Evolutionary conservation across 92 coral and sea anemone species (phyloP).

Genomic region (Siderastrea siderea): DNA sequence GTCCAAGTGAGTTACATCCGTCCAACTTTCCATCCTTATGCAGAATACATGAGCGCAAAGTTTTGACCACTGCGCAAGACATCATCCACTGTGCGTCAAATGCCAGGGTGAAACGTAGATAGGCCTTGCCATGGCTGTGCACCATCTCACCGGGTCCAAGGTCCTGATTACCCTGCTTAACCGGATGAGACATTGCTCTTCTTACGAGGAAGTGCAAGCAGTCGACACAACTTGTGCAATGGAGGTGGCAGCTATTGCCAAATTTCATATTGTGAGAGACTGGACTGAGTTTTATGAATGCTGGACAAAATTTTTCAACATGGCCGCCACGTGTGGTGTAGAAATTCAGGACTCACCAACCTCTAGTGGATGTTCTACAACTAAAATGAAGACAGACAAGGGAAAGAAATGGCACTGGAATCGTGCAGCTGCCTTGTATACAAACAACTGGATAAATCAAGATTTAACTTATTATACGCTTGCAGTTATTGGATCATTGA

Average conservation of each 20-base stretch:
- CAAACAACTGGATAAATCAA: constrained; percentile 48
- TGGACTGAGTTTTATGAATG: no score
- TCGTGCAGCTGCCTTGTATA: constrained; percentile 51
- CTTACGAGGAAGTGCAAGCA: constrained; percentile 35
- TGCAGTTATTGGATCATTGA: not conserved
- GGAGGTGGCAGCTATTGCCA: constrained; percentile 29
- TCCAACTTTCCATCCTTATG: not conserved
- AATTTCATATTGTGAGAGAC: no score
- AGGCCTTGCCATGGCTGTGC: constrained; percentile 66
- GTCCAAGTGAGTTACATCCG: not conserved
- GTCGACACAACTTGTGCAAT: constrained; percentile 50
- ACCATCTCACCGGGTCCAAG: constrained; percentile 68
- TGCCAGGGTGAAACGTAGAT: constrained; percentile 57
- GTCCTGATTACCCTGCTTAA: constrained; percentile 39
- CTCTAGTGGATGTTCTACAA: not conserved
- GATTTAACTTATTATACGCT: constrained; percentile 40
- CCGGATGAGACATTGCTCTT: constrained; percentile 54
- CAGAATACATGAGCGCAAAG: constrained; percentile 17
- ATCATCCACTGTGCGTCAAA: constrained; percentile 61
- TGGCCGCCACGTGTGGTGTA: no score
- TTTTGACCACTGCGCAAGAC: constrained; percentile 59
- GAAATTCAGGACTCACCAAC: not conserved
- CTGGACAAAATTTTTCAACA: no score
- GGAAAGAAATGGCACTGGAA: constrained; percentile 59
- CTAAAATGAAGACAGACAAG: not conserved